Base-by-base conservation (phyloP, 2,888 invertebrate species). In the Thymelicus acteon region DNA sequence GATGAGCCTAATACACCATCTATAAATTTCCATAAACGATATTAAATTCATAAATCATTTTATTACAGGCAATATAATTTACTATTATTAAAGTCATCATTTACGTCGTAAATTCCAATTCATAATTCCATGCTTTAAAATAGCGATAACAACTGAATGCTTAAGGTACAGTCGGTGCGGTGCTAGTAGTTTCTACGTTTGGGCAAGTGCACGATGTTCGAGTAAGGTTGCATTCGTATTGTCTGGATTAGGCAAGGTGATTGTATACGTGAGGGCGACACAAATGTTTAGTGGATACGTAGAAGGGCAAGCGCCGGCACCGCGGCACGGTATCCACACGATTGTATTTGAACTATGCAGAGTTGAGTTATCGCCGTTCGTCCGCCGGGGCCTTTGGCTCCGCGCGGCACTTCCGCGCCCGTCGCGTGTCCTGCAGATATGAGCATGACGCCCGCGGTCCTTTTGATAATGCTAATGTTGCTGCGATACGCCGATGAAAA, bases 391-490 rank as follows among this genome's bases (percentile, higher is more conserved):
- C 88, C 88, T 90, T 92, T 88, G 89, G 82, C 83, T 86, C 79
- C 82, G 80, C 77, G 80, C 79, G 80, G 80, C 80, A 87, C 89
- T 92, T 91, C 91, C 91, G 90, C 89, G 87, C 86, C 86, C 85
- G 87, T 87, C 87, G 74, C 75, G 77, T 77, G 90, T 90, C 88
- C 82, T 88, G 79, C 84, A 85, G 91, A 91, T 91, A 90, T 85
- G 85, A 90, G 83, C 90, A 86, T 86, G 89, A 90, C 89, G 86
- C 89, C 86, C 82, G 91, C 90, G 91, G 91, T 82, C 87, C 90
- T 91, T 89, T 90, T 91, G 92, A 92, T 92, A 92, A 91, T 90
- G 91, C 89, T 91, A 92, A 92, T 92, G 91, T 90, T 85, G 79
- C 85, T 85, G 79, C 85, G 92, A 91, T 91, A 89, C 85, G 78